phyloP scores from a whole-genome alignment of 2,797 vertebrate species.

The Sebastes diaconus region DNA sequence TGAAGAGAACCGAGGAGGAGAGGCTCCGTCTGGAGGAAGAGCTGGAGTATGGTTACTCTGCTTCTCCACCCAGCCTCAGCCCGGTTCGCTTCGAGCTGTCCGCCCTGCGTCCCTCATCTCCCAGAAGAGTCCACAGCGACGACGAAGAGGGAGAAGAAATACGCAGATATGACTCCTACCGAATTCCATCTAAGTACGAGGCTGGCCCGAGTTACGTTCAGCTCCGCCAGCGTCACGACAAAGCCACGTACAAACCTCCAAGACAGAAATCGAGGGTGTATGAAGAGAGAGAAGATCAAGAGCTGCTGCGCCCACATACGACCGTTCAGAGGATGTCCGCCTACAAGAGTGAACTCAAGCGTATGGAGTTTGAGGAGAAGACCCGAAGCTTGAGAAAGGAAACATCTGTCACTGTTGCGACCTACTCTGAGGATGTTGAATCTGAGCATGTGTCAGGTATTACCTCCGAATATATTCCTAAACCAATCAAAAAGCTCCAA shows the following conservation, averaged over 20 bases:
- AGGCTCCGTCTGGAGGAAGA: constrained; percentile 95
- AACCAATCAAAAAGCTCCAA: constrained; percentile 86
- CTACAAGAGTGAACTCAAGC: constrained; percentile 91
- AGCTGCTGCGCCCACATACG: constrained; percentile 90
- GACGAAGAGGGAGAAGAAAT: constrained; percentile 83
- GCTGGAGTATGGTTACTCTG: constrained; percentile 93
- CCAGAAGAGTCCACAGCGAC: constrained; percentile 82
- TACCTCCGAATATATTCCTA: constrained; percentile 87
- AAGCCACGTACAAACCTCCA: constrained; percentile 86
- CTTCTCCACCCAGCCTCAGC: constrained; percentile 93
- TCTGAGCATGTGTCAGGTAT: constrained; percentile 80
- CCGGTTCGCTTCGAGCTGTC: constrained; percentile 94
- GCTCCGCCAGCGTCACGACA: constrained; percentile 91
- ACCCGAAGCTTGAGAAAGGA: constrained; percentile 85
- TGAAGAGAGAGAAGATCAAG: constrained; percentile 92
- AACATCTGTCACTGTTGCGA: constrained; percentile 79
- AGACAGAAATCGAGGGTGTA: constrained; percentile 90
- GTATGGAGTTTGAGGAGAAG: constrained; percentile 92
- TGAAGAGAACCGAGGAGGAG: constrained; percentile 97
- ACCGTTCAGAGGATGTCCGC: constrained; percentile 87
- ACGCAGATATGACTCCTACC: constrained; percentile 88
- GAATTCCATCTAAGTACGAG: constrained; percentile 92
- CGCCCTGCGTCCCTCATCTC: constrained; percentile 88
- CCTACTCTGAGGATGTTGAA: constrained; percentile 81
- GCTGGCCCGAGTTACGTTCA: constrained; percentile 90